Evolutionary conservation across 2,888 invertebrate species (phyloP).

Genomic region (Hirtodrosophila trivittata): DNA sequence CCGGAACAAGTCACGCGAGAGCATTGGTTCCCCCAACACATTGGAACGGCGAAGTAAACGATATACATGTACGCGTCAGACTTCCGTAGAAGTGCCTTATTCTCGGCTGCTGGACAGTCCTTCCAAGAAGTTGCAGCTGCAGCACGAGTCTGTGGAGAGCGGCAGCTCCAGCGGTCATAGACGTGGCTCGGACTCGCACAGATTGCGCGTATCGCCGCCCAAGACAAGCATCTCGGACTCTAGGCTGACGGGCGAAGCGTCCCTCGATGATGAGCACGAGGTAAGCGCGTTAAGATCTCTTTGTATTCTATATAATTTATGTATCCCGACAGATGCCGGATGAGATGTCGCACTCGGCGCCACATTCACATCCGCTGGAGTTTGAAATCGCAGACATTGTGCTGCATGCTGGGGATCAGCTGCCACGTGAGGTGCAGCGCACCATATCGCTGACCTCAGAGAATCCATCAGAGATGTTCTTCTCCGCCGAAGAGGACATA

Average conservation of each 20-base stretch:
- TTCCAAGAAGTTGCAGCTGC: conserved; percentile 80
- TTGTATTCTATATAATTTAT: not conserved
- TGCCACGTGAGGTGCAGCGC: conserved; percentile 86
- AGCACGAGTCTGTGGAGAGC: conserved; percentile 84
- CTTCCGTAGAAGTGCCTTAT: conserved; percentile 88
- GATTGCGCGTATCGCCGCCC: conserved; percentile 86
- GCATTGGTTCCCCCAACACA: conserved; percentile 82
- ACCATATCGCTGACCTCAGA: conserved; percentile 95
- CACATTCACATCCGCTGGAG: conserved; percentile 83
- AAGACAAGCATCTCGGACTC: conserved; percentile 95
- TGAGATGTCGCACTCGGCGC: conserved; percentile 84
- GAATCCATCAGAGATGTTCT: conserved; percentile 95
- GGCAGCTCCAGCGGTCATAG: conserved; percentile 85
- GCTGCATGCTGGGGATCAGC: conserved; percentile 79
- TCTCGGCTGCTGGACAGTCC: conserved; percentile 90
- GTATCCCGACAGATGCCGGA: conserved; percentile 76
- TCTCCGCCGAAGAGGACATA: conserved; percentile 96
- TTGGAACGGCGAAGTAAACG: conserved; percentile 85
- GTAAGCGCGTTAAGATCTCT: conserved; percentile 53
- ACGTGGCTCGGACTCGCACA: conserved; percentile 84
- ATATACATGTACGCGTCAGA: conserved; percentile 86
- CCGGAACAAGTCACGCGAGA: conserved; percentile 82
- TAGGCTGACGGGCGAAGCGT: conserved; percentile 91
- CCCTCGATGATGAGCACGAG: conserved; percentile 85
- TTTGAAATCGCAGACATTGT: conserved; percentile 83